Evolutionary conservation across 2,113 vertebrate genomes (phyloP), one percentile per base, ranked within the genome.

Genomic region (Camelus dromedarius): DNA sequence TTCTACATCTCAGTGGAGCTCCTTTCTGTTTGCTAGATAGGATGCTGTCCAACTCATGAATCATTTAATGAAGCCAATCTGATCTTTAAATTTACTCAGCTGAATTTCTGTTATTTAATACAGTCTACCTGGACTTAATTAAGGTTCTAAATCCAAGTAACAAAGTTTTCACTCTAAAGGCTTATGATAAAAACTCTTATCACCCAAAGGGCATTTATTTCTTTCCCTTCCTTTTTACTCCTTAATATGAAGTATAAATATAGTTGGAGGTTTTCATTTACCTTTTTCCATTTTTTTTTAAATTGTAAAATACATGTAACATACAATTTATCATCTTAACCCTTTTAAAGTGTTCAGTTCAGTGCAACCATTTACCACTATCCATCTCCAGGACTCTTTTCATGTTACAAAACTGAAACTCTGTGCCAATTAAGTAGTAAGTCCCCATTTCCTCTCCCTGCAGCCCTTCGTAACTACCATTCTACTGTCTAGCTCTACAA

Each of bases 261-360:
- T 48, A 50, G n/a, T 18, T 73, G 67, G 46, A n/a, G 32, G 7
- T 54, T 82, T 87, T 66, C 46, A 72, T 9, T 38, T 73, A 73
- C 1, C 7, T 64, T 82, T 90, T 56, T 75, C 30, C 24, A 77
- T 62, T 46, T 84, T 79, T 62, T 52, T 67, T 46, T 32, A 72
- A n/a, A 88, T 67, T 88, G 48, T 86, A 87, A 72, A 87, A 81
- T 67, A 88, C 28, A 58, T 7, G 4, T 66, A 75, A 73, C 24
- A 58, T 75, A 82, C 19, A 95, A 75, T 67, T 82, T 67, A 75
- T n/a, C 58, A 91, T 48, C 52, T 80, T 64, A 56, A 95, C 30
- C 54, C 75, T 22, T 91, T 89, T 60, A 10, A 70, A 85, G 42
- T 42, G 9, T 77, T 38, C 13, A 58, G 35, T 81, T 92, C 67